Evolutionary conservation across 2,797 vertebrate species (phyloP).

Genomic region (Dermochelys coriacea): DNA sequence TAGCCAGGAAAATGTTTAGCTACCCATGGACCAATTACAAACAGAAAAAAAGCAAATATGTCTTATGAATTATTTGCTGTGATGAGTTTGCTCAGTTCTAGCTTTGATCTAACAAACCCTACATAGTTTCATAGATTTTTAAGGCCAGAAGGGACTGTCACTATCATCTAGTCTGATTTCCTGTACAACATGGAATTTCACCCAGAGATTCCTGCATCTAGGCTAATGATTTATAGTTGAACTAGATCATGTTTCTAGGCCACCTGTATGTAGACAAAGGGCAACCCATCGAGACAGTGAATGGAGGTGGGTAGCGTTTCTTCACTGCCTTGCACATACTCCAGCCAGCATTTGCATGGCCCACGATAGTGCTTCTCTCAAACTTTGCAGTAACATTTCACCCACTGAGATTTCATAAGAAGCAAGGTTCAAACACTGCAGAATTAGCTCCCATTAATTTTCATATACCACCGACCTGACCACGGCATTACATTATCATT

Average conservation of each 20-base stretch:
- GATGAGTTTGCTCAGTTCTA: neutral
- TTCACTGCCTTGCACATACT: neutral
- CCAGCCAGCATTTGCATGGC: neutral
- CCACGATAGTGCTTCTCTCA: neutral
- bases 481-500: slow-evolving; percentile 51
- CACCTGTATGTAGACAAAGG: accelerated
- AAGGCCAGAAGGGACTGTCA: neutral
- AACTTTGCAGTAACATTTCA: accelerated
- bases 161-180: neutral
- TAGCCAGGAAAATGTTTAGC: neutral
- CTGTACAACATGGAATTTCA: neutral
- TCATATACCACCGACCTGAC: slow-evolving; percentile 20
- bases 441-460: slow-evolving; percentile 28
- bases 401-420: accelerated
- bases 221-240: neutral
- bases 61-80: slow-evolving; percentile 5
- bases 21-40: neutral
- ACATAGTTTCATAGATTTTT: accelerated
- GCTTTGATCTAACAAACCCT: neutral
- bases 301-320: neutral
- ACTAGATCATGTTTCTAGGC: neutral
- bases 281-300: neutral
- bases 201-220: neutral
- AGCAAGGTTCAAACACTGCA: neutral
- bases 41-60: neutral